Base-by-base conservation (phyloP, 2,797 vertebrate species). In the Danio aesculapii region DNA sequence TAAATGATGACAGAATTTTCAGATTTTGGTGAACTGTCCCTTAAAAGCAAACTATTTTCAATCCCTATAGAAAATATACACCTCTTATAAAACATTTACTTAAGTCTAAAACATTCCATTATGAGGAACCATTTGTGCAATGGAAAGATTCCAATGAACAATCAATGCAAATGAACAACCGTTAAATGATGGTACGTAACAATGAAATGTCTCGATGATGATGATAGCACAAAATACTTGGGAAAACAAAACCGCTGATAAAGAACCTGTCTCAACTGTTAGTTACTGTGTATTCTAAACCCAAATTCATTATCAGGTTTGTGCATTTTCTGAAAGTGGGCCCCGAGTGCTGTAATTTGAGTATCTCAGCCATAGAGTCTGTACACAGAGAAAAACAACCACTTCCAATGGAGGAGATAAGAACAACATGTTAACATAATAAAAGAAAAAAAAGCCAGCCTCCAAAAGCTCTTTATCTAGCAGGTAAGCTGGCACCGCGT, bases 381-480 rank as follows among this genome's bases (percentile, higher is more conserved):
- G 19, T 68, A 46, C 63, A 58, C 17, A 19, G 30, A 17, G 19
- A 77, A 30, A 58, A 47, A 68, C 16, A 0, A 49, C 52, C 7
- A 52, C 75, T 68, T 53, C 66, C 55, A 77, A 77, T 59, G 53
- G 53, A 78, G 21, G 44, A 13, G 44, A 78, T 59, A 69, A 59
- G 50, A 9, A 77, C 9, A 49, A 77, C 75, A 58, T 58, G 52
- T 68, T 67, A 67, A 21, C 63, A 58, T 57, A 67, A 77, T 49
- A 59, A 58, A 58, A 46, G 64, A 39, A n/a, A 66, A 58, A 30
- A 1, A 64, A 11, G 59, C n/a, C 53, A 46, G 59, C 16, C 63
- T 55, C 41, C 41, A 63, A 66, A 68, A 39, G 44, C 55, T 14
- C 21, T 68, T 78, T 69, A 41, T 78, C 10, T 5, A 17, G 2